Conservation (phyloP, 1,140 invertebrate genomes). For the Caenorhabditis inopinata region DNA sequence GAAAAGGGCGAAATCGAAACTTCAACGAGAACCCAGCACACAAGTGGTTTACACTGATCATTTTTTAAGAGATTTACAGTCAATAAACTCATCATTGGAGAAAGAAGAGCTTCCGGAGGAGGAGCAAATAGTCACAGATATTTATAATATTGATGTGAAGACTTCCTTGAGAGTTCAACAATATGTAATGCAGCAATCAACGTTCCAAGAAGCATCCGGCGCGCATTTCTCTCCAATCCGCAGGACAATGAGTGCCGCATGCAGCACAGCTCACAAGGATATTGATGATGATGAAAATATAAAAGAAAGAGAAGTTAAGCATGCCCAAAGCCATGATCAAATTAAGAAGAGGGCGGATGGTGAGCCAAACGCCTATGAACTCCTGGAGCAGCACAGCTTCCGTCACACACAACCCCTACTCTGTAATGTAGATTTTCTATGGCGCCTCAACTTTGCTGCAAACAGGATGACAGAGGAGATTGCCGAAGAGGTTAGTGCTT, state of each 20-base stretch:
- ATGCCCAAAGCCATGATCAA: conserved; percentile 31
- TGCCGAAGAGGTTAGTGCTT: conserved; percentile 35
- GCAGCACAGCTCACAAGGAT: conserved; percentile 5
- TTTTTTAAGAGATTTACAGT: neutral
- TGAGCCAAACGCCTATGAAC: conserved; percentile 46
- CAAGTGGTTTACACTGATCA: conserved; percentile 16
- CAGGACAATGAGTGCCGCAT: conserved; percentile 9
- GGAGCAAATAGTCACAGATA: neutral
- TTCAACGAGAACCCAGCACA: conserved; percentile 1
- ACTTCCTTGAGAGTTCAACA: neutral
- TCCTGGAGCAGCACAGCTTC: conserved; percentile 49
- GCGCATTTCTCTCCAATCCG: conserved; percentile 15
- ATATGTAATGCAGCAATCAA: conserved; percentile 2
- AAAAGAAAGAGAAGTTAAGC: conserved; percentile 37
- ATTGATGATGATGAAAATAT: conserved; percentile 1
- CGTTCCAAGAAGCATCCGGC: conserved; percentile 2
- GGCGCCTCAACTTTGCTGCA: conserved; percentile 47
- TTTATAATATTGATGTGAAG: neutral
- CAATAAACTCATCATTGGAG: conserved; percentile 8
- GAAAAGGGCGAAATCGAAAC: neutral
- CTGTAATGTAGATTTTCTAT: conserved; percentile 49
- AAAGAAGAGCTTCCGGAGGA: conserved; percentile 12
- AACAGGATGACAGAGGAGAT: conserved; percentile 49
- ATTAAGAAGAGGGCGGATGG: conserved; percentile 15
- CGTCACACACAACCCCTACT: conserved; percentile 42